These are phyloP conservation scores for Sesamia inferens DNA, from an alignment of 2,888 invertebrate species.

Conservation along the genomic window DNA sequence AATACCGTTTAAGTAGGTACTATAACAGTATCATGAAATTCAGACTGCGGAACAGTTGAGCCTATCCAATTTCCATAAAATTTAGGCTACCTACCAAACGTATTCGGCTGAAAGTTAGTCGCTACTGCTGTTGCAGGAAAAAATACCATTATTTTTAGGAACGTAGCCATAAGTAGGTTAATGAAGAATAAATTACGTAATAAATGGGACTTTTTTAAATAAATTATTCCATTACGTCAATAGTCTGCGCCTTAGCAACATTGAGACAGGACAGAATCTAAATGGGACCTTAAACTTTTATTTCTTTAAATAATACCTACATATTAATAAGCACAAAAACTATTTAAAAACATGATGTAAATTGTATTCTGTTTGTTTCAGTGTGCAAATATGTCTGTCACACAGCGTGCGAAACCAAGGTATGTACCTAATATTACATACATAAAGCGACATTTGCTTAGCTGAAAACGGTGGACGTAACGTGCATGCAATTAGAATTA, in stretches of 20 bases:
- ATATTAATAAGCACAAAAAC: not conserved
- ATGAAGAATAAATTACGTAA: slow-evolving; percentile 3
- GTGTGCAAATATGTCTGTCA: slow-evolving; percentile 96
- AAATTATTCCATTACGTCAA: slow-evolving; percentile 4
- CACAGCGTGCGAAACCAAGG: slow-evolving; percentile 94
- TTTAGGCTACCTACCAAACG: slow-evolving; percentile 11
- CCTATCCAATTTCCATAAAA: slow-evolving; percentile 16
- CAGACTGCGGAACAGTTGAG: slow-evolving; percentile 7
- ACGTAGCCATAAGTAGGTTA: not conserved
- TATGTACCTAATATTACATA: slow-evolving; percentile 79
- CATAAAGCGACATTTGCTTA: slow-evolving; percentile 28
- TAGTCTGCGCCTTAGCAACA: slow-evolving; percentile 3
- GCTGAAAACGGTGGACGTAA: slow-evolving; percentile 45
- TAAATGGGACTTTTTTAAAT: not conserved
- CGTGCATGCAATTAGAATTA: slow-evolving; percentile 63
- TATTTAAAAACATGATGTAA: slow-evolving; percentile 30
- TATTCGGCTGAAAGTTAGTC: not conserved
- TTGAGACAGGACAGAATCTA: slow-evolving; percentile 13
- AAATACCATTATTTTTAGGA: slow-evolving; percentile 12
- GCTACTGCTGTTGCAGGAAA: not conserved
- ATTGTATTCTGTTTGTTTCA: slow-evolving; percentile 89
- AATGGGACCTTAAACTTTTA: slow-evolving; percentile 4
- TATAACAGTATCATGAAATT: slow-evolving; percentile 5
- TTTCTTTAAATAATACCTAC: too few species aligned
- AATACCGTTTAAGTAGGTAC: not conserved